Evolutionary conservation across 2,113 vertebrate genomes (phyloP).

Genomic region (Melospiza georgiana): DNA sequence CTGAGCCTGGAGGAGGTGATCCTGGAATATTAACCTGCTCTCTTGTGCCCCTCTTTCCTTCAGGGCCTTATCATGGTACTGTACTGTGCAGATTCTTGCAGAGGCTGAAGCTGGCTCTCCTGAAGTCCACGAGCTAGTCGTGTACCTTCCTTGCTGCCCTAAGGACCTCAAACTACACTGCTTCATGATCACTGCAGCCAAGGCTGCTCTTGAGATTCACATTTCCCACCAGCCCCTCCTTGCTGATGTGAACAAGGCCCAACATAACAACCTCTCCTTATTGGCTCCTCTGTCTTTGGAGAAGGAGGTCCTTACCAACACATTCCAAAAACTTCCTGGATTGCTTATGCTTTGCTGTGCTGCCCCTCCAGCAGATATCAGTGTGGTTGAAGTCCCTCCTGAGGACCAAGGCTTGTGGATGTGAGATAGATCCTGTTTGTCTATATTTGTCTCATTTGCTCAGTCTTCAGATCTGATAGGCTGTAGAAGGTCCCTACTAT

Average conservation of each 20-base stretch:
- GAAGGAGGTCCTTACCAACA: background rate
- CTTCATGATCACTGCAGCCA: background rate
- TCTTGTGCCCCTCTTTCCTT: background rate
- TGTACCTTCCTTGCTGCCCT: background rate
- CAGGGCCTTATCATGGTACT: background rate
- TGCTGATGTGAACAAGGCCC: background rate
- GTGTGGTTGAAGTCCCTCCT: background rate
- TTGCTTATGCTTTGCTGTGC: background rate
- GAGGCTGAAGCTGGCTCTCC: background rate
- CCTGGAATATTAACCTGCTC: background rate
- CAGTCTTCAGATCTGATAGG: background rate
- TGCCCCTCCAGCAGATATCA: background rate
- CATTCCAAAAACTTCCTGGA: background rate
- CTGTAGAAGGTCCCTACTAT: background rate
- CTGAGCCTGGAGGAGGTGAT: background rate
- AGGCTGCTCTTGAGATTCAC: background rate
- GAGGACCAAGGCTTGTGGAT: background rate
- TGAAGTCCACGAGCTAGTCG: background rate
- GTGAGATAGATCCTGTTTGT: background rate
- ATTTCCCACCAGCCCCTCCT: background rate
- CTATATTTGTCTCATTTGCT: background rate
- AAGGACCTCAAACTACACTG: background rate
- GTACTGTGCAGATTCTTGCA: background rate
- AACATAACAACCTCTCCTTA: background rate
- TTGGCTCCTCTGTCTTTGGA: background rate